Evolutionary conservation across 2,113 vertebrate genomes (phyloP).

Genomic region (Tragelaphus strepsiceros): DNA sequence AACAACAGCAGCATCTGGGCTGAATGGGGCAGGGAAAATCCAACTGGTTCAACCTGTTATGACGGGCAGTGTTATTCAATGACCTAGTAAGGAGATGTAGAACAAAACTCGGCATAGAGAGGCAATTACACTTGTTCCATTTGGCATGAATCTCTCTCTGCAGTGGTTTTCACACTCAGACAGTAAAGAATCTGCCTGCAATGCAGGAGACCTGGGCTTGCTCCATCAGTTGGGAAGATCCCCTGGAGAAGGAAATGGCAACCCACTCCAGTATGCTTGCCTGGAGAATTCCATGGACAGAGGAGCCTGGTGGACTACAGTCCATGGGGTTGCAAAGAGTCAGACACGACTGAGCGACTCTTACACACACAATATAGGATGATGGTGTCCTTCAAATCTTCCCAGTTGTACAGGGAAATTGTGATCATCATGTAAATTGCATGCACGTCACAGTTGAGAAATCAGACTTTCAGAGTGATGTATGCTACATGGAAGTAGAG

Average conservation of each 20-base stretch:
- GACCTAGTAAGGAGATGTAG: background rate
- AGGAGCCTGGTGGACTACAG: background rate
- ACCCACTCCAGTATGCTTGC: background rate
- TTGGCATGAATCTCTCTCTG: background rate
- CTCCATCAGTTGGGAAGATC: background rate
- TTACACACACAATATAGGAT: background rate
- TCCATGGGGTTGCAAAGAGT: background rate
- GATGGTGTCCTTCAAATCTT: background rate
- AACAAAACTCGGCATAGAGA: background rate
- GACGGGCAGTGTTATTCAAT: background rate
- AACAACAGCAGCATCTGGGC: constrained; percentile 1
- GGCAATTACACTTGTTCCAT: background rate
- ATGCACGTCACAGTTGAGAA: background rate
- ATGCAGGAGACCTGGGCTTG: background rate
- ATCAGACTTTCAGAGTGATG: background rate
- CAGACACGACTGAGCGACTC: background rate
- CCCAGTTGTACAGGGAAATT: background rate
- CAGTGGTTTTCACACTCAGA: background rate
- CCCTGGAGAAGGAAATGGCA: background rate
- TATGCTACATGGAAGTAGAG: background rate
- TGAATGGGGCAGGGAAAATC: background rate
- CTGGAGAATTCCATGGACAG: background rate
- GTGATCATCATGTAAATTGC: background rate
- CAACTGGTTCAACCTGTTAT: background rate
- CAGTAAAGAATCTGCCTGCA: background rate